Conservation (phyloP, 1,140 invertebrate genomes). For the Apis laboriosa region DNA sequence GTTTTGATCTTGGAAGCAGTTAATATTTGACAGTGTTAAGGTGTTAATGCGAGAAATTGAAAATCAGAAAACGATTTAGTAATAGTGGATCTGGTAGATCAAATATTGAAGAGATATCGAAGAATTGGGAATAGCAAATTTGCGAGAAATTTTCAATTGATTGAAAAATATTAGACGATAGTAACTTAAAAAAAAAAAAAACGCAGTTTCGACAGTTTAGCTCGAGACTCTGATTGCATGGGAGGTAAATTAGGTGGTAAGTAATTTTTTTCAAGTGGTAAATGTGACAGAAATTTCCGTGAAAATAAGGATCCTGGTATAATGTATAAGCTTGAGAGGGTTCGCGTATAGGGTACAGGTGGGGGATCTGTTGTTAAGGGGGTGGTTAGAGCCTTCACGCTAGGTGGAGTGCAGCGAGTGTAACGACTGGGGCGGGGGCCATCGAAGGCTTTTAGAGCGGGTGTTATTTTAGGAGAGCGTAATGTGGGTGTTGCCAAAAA, state of each 20-base stretch:
- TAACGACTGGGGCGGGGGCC: neutral
- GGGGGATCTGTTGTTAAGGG: neutral
- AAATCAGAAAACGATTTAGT: no score
- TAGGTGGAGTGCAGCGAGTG: neutral
- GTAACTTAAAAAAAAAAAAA: no score
- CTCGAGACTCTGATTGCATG: no score
- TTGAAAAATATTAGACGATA: no score
- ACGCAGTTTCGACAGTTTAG: no score
- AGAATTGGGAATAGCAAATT: no score
- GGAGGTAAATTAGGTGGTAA: neutral
- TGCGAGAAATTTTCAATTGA: no score
- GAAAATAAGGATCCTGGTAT: neutral
- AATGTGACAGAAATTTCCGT: neutral
- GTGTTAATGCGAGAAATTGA: no score
- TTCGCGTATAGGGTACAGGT: neutral
- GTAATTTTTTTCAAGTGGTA: neutral
- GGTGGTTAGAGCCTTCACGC: neutral
- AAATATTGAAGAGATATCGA: no score
- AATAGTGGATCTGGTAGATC: no score
- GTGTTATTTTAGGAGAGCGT: neutral
- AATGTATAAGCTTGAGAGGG: neutral
- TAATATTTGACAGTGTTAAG: no score
- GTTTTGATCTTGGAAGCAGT: no score
- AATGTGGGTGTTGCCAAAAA: conserved; percentile 1
- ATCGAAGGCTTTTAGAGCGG: conserved; percentile 20